Base-by-base conservation (phyloP, 2,113 vertebrate species). In the Perca schrenkii region DNA sequence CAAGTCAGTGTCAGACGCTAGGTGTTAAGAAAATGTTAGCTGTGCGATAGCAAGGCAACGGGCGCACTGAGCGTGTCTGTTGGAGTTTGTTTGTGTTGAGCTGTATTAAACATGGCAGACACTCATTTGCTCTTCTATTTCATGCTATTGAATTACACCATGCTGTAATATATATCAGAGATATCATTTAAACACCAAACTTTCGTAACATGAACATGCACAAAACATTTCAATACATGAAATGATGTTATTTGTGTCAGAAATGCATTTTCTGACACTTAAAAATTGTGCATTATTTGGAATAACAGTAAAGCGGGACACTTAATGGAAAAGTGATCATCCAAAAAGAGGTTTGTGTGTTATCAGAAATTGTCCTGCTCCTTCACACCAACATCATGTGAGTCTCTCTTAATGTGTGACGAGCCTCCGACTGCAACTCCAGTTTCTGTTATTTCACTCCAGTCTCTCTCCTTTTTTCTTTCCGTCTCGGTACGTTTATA, bases 241-340 rank as follows among this genome's bases (percentile, higher is more conserved):
- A 52, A 53, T 54, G 4, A 25, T 43, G 4, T 7, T 17, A 49
- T 49, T 61, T 10, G 43, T 56, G 2, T 65, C 17, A 19, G 36
- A 66, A 40, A 28, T 43, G 19, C 17, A 6, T 50, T 50, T 62
- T 47, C 15, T 28, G 22, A 49, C 43, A 66, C 10, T 31, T 31
- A 6, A 0, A 19, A 4, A 4, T 15, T 4, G 22, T 66, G 46
- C 64, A 67, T 17, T 12, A 34, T 21, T 53, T 12, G 4, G 22
- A 15, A 6, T n/a, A n/a, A 64, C 53, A 25, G 47, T 50, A 2
- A 31, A 60, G 22, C 0, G 4, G 22, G 22, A 15, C 40, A 6
- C n/a, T 60, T 25, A 69, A 69, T 79, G 36, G 50, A 47, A 54
- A 56, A 63, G 3, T 19, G 21, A 64, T 56, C 57, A 47, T 28